Base-by-base conservation (phyloP, 37 sponge, comb jelly and placozoan genomes). In the Beroe ovata region DNA sequence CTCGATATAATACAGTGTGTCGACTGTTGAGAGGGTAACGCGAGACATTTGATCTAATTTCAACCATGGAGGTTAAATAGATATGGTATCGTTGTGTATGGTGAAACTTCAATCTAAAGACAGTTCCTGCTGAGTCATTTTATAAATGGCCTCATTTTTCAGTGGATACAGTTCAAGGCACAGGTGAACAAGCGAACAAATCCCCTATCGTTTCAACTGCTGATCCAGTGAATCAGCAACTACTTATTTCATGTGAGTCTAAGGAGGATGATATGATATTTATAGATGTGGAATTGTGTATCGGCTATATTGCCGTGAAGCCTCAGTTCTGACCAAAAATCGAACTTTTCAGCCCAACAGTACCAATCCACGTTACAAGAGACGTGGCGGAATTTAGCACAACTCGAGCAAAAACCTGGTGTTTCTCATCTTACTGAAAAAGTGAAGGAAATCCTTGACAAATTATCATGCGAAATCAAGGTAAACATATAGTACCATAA, bases 261-360 rank as follows among this genome's bases (percentile, higher is more conserved):
- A n/a, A n/a, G n/a, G n/a, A n/a, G n/a, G n/a, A n/a, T n/a, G n/a
- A n/a, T n/a, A n/a, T n/a, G n/a, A n/a, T n/a, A n/a, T n/a, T n/a
- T n/a, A n/a, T n/a, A n/a, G n/a, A n/a, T n/a, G n/a, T n/a, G n/a
- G n/a, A n/a, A n/a, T n/a, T n/a, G n/a, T n/a, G n/a, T n/a, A n/a
- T n/a, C n/a, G n/a, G n/a, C n/a, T n/a, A n/a, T n/a, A n/a, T n/a
- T n/a, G n/a, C n/a, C n/a, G n/a, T n/a, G n/a, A n/a, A n/a, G n/a
- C n/a, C n/a, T n/a, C n/a, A n/a, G n/a, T n/a, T n/a, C n/a, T n/a
- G n/a, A n/a, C n/a, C n/a, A n/a, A n/a, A n/a, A n/a, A n/a, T n/a
- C n/a, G n/a, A n/a, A 20, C 71, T 20, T 71, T 77, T 77, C 84
- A 77, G 84, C 54, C 19, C 84, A 77, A 40, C 84, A 77, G 47